Conservation (phyloP, 2,797 vertebrate genomes). For the Pogonophryne albipinna region DNA sequence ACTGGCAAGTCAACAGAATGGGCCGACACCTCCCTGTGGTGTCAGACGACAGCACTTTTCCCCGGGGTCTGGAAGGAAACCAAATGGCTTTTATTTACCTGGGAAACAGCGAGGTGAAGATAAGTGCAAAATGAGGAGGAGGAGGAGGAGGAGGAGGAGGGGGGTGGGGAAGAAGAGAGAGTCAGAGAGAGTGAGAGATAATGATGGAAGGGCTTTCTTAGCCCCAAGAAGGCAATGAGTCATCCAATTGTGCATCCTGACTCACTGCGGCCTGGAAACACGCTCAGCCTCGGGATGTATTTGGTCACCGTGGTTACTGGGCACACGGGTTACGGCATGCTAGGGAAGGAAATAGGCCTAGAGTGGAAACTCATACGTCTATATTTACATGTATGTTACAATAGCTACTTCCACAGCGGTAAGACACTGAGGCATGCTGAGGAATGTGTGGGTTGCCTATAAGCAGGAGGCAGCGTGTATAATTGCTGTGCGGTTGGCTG, state of each 20-base stretch:
- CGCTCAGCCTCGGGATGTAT: constrained; percentile 43
- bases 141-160: not conserved
- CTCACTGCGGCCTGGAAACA: constrained; percentile 67
- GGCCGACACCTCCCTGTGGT: constrained; percentile 47
- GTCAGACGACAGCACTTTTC: constrained; percentile 44
- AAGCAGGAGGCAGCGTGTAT: constrained; percentile 58
- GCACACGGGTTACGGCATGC: constrained; percentile 32
- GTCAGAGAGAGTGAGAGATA: constrained; percentile 56
- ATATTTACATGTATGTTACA: constrained; percentile 55
- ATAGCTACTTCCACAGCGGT: not conserved
- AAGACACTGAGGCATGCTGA: constrained; percentile 13
- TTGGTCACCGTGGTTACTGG: constrained; percentile 69
- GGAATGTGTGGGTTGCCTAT: constrained; percentile 45
- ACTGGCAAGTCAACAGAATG: constrained; percentile 57
- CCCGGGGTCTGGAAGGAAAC: constrained; percentile 27
- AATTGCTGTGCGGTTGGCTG: constrained; percentile 65
- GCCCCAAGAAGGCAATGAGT: constrained; percentile 70
- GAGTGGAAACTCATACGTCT: constrained; percentile 54
- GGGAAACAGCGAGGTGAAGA: constrained; percentile 47
- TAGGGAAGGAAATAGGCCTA: constrained; percentile 31
- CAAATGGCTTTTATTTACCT: constrained; percentile 66
- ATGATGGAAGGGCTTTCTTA: constrained; percentile 70
- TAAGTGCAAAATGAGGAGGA: constrained; percentile 48
- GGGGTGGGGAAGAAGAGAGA: constrained; percentile 1
- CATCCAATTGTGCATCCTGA: constrained; percentile 72